A percentile compares a stretch with the other conserved stretches of the same genome.
Evolutionary conservation across 2,113 vertebrate species (phyloP).

Genomic region (Ameiurus melas): DNA sequence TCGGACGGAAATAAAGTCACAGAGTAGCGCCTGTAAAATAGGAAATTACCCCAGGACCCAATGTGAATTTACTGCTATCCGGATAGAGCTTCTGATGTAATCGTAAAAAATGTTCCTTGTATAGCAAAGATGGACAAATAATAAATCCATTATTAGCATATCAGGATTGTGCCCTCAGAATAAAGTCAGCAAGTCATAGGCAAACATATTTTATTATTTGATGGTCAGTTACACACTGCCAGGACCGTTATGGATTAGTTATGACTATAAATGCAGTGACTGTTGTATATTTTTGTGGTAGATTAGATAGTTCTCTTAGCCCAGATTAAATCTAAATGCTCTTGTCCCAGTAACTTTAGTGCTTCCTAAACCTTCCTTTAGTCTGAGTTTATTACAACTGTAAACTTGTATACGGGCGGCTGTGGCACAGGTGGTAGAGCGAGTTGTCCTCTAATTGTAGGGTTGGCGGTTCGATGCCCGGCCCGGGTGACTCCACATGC

Average conservation of each 20-base stretch:
- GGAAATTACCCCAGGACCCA: background rate
- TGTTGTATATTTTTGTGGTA: background rate
- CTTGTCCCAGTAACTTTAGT: background rate
- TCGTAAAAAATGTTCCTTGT: background rate
- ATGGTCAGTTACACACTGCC: background rate
- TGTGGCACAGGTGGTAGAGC: no score
- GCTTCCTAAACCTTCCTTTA: background rate
- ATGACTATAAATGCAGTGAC: background rate
- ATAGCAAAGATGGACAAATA: background rate
- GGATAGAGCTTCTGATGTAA: background rate
- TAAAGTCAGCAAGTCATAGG: background rate
- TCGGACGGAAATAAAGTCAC: background rate
- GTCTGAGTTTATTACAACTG: background rate
- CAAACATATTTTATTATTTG: background rate
- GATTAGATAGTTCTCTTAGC: background rate
- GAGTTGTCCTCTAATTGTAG: no score
- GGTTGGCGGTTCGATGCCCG: no score
- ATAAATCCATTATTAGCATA: background rate
- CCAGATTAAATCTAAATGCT: background rate
- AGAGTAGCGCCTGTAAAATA: background rate
- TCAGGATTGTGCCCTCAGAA: background rate
- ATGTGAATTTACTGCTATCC: background rate
- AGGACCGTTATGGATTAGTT: background rate
- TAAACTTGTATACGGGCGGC: background rate
- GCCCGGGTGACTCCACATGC: no score